Percentiles rank a stretch among this genome's conserved stretches.
phyloP scores from a whole-genome alignment of 1,140 invertebrate species.

The Glossosoma conforme region DNA sequence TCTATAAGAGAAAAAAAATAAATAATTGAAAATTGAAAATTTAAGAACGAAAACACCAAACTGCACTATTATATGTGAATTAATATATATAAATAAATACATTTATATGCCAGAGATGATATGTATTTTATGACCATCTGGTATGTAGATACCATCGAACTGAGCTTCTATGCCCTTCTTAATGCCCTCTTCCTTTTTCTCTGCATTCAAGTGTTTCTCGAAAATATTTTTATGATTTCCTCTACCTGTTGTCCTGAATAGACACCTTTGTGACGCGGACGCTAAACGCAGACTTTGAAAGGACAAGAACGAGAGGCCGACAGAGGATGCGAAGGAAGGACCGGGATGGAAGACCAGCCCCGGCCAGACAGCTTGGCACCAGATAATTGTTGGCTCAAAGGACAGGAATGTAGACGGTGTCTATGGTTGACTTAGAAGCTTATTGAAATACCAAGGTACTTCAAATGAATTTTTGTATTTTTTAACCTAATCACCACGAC shows the following conservation, averaged over 20 bases:
- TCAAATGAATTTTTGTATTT: too few species aligned
- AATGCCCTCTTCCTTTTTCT: slow-evolving; percentile 31
- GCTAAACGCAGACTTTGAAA: neutral
- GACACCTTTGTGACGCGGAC: neutral
- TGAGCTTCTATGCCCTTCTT: too few species aligned
- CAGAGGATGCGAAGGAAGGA: slow-evolving; percentile 1
- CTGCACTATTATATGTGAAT: too few species aligned
- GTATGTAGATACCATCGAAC: too few species aligned
- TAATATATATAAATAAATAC: too few species aligned
- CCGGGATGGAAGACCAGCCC: slow-evolving; percentile 3
- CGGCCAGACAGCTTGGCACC: slow-evolving; percentile 28
- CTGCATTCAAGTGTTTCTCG: slow-evolving; percentile 20
- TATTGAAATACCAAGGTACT: too few species aligned
- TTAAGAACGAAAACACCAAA: too few species aligned
- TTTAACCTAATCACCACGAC: too few species aligned
- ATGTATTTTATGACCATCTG: too few species aligned
- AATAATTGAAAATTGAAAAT: too few species aligned
- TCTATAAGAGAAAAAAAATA: too few species aligned
- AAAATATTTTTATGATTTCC: slow-evolving; percentile 32
- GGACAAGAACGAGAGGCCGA: neutral
- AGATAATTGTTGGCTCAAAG: slow-evolving; percentile 20
- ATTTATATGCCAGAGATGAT: too few species aligned
- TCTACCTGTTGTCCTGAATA: slow-evolving; percentile 23
- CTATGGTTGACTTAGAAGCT: neutral
- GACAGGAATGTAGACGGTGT: slow-evolving; percentile 21